phyloP scores from a whole-genome alignment of 2,797 vertebrate species.

The Danio jaintianensis region DNA sequence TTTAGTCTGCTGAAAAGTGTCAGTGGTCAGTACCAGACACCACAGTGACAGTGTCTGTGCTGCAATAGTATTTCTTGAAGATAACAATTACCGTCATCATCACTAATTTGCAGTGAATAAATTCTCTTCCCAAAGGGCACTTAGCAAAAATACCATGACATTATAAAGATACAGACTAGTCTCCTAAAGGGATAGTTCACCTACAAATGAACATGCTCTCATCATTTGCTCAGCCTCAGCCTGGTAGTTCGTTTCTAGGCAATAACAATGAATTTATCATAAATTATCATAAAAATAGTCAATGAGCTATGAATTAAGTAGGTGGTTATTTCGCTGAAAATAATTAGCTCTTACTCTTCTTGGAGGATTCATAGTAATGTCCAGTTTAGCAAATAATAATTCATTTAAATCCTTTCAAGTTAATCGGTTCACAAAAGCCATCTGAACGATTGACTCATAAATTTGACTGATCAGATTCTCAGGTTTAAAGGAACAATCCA shows the following conservation, averaged over 20 bases:
- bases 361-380: neutral
- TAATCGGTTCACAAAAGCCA: neutral
- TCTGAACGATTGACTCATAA: slow-evolving; percentile 1
- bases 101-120: slow-evolving; percentile 27
- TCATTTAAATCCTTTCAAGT: neutral
- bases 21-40: neutral
- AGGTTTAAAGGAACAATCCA: neutral
- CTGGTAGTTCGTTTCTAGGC: neutral
- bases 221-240: neutral
- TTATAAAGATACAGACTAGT: slow-evolving; percentile 2
- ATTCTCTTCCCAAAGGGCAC: neutral
- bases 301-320: neutral
- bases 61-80: slow-evolving; percentile 16
- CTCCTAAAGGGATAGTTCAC: neutral
- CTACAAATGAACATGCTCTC: neutral
- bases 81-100: slow-evolving; percentile 16
- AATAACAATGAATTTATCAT: neutral
- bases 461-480: neutral
- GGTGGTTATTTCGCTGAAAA: neutral
- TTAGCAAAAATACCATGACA: slow-evolving; percentile 9
- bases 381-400: neutral
- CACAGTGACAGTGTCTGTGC: neutral
- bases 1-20: slow-evolving; percentile 1
- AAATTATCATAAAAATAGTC: neutral
- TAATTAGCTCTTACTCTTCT: neutral